Base-by-base conservation (phyloP, 2,113 vertebrate species). In the Sula dactylatra region DNA sequence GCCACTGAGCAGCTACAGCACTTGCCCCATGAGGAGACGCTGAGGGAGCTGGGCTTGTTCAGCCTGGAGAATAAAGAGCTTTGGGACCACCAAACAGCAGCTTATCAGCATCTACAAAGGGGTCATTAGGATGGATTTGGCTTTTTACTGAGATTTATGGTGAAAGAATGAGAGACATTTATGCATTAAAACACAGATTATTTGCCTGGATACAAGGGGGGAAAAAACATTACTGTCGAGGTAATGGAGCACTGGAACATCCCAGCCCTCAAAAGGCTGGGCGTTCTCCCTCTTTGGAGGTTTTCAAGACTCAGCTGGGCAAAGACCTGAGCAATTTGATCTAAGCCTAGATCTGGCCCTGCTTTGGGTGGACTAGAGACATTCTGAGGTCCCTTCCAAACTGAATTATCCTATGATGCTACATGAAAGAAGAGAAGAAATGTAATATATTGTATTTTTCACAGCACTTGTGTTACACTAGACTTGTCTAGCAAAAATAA, bases 251-350 rank as follows among this genome's bases (percentile, higher is more conserved):
- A 55, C 9, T n/a, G 21, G 42, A 76, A 45, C 4, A 36, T 14
- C 25, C 7, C 34, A 59, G 6, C 4, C 25, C 11, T 34, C 5
- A 1, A 77, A 58, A 65, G 1, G 3, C 6, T 52, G 3, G n/a
- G 6, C 0, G 0, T n/a, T 91, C 9, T 47, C 5, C 3, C 31
- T 49, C 27, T 5, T 24, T 7, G 3, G 14, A 82, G 6, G 6
- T 34, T 92, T 92, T 90, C 18, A 88, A 54, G 34, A 19, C 10
- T 59, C 6, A 71, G 10, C 14, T 62, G 17, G 24, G 27, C 16
- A 85, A 79, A 78, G 14, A 1, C 6, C 7, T 6, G 24, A 69
- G 17, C 4, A 73, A 61, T 15, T 40, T 71, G 9, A 36, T 52
- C 34, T 44, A 4, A 13, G 6, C 5, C 11, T 82, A 34, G 17